Conservation (phyloP, 2,888 invertebrate genomes). For the Limenitis camilla region DNA sequence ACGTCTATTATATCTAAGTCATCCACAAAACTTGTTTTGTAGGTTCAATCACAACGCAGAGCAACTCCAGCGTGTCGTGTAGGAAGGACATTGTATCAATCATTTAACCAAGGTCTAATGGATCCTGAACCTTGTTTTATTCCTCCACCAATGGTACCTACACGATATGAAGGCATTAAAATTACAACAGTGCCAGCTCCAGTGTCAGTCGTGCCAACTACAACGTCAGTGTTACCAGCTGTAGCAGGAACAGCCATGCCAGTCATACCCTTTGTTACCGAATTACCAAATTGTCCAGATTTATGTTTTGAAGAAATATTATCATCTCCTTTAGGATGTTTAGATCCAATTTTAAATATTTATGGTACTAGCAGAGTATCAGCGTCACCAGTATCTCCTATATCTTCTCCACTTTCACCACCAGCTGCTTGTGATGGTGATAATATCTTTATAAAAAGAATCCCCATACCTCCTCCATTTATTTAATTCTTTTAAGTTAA, state of each 20-base stretch:
- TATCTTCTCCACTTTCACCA: constrained; percentile 44
- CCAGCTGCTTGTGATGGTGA: constrained; percentile 32
- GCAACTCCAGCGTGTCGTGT: not conserved
- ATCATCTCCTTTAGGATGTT: constrained; percentile 24
- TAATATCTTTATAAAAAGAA: constrained; percentile 8
- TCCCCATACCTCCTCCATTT: constrained; percentile 22
- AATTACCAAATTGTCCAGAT: constrained; percentile 20
- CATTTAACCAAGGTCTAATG: not conserved
- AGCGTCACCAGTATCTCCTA: constrained; percentile 30
- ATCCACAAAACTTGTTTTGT: not conserved
- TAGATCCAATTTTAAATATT: constrained; percentile 23
- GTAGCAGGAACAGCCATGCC: constrained; percentile 2
- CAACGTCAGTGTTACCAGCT: not conserved
- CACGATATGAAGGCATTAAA: not conserved
- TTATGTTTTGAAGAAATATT: constrained; percentile 20
- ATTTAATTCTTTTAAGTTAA: constrained; percentile 13
- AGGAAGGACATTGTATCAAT: not conserved
- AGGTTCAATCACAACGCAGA: constrained; percentile 12
- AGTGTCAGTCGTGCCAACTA: not conserved
- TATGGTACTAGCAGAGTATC: constrained; percentile 21
- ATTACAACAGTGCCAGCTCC: not conserved
- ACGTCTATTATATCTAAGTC: not conserved
- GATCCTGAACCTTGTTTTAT: not conserved
- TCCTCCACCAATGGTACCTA: constrained; percentile 1
- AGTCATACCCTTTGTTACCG: constrained; percentile 18